These are phyloP conservation scores for Elephantulus edwardii DNA, from an alignment of 2,113 vertebrate species.

Conservation along the genomic window DNA sequence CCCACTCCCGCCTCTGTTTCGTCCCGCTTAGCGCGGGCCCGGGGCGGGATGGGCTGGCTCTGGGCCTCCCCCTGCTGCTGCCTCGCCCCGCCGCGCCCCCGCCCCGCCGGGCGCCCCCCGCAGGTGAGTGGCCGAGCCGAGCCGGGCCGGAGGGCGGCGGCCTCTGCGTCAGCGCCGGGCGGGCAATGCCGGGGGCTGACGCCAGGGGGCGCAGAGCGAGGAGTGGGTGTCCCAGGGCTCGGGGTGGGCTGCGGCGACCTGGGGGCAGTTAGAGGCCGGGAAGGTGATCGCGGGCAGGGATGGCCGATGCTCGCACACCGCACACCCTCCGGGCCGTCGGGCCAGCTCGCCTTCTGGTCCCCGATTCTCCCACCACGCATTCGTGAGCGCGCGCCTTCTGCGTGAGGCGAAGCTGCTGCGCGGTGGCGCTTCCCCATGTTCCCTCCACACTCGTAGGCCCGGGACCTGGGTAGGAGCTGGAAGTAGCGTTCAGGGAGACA, in stretches of 20 bases:
- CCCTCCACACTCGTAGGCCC: neutral
- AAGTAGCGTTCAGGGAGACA: neutral
- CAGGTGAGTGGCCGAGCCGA: conserved; percentile 72
- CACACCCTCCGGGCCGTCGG: neutral
- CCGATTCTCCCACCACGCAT: neutral
- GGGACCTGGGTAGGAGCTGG: neutral
- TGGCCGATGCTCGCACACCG: neutral
- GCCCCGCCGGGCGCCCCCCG: conserved; percentile 71
- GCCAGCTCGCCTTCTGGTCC: neutral
- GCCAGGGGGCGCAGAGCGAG: conserved; percentile 4
- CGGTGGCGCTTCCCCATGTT: neutral
- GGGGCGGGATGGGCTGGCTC: conserved; percentile 71
- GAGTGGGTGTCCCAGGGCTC: neutral
- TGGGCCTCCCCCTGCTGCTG: conserved; percentile 75
- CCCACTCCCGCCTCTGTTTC: conserved; percentile 19
- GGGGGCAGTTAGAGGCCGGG: neutral
- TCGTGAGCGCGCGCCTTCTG: neutral
- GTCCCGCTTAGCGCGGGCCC: conserved; percentile 26
- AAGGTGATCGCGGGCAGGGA: conserved; percentile 22
- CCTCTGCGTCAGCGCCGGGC: conserved; percentile 44
- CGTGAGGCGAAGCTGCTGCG: neutral
- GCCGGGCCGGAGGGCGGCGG: conserved; percentile 36
- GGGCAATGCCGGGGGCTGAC: conserved; percentile 39
- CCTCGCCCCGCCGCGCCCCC: conserved; percentile 71
- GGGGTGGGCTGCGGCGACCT: too few relatives aligned